These are phyloP conservation scores for Epicauta chinensis DNA, from an alignment of 1,140 invertebrate species.

Conservation along the genomic window DNA sequence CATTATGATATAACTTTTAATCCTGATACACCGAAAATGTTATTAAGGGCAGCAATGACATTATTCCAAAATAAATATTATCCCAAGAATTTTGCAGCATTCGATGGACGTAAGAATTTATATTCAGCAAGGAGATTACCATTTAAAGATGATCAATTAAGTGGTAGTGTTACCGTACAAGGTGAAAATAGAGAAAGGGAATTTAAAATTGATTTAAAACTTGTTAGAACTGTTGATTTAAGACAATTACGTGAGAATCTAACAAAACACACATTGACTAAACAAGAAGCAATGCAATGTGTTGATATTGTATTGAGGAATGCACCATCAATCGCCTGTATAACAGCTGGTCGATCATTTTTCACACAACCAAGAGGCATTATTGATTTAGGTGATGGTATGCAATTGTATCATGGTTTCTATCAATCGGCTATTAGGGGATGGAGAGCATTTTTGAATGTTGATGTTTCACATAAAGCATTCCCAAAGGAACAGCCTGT, in stretches of 20 bases:
- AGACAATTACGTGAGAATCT: conserved; percentile 23
- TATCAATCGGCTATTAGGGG: conserved; percentile 70
- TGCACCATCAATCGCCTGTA: conserved; percentile 43
- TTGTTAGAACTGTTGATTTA: conserved; percentile 39
- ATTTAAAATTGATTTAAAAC: conserved; percentile 55
- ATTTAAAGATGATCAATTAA: conserved; percentile 16
- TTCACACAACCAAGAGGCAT: conserved; percentile 36
- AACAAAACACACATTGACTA: conserved; percentile 31
- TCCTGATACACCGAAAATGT: conserved; percentile 44
- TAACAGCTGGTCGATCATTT: conserved; percentile 43
- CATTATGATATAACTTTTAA: conserved; percentile 47
- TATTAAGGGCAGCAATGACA: conserved; percentile 38
- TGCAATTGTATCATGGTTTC: conserved; percentile 65
- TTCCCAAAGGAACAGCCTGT: conserved; percentile 44
- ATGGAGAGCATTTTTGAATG: conserved; percentile 64
- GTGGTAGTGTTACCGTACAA: conserved; percentile 35
- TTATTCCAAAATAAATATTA: conserved; percentile 36
- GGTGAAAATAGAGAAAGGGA: conserved; percentile 47
- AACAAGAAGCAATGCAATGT: conserved; percentile 65
- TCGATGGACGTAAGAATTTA: conserved; percentile 64
- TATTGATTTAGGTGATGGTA: conserved; percentile 43
- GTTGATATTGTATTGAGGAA: conserved; percentile 77
- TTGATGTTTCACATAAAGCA: conserved; percentile 61
- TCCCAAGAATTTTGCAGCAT: conserved; percentile 49
- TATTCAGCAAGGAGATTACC: conserved; percentile 42